Base-by-base conservation (phyloP, 2,113 vertebrate species). In the Climacteris rufus region DNA sequence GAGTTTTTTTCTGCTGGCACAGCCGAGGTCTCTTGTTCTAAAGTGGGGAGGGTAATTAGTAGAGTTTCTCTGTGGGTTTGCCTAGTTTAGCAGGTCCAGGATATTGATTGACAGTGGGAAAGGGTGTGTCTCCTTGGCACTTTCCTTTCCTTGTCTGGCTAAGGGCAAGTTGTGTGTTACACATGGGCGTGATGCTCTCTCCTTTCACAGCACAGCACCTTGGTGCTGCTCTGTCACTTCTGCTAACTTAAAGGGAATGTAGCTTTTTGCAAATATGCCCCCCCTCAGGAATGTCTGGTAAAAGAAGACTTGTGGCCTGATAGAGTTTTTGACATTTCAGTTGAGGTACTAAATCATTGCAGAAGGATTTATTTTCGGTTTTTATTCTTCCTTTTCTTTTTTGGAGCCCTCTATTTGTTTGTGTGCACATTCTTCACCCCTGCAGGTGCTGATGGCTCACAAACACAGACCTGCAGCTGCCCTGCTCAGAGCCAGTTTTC, bases 91-190 rank as follows among this genome's bases (percentile, higher is more conserved):
- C 83, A 92, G 79, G 92, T 94, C 72, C 28, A 17, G 90, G 90
- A 19, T 45, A 92, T 89, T 94, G 96, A 96, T 18, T 93, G 95
- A 93, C 93, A 95, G 78, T 3, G 90, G 81, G 59, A 56, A 85
- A 94, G 91, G 96, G 96, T 20, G 90, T 2, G 92, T 75, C 89
- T 79, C 28, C 63, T 74, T 92, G 89, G 93, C 94, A 81, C 92
- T 95, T 94, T 93, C 78, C 78, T 93, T 95, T 76, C 87, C 92
- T 83, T 80, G 87, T 82, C 95, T 96, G 94, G 93, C 94, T 86
- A 8, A 83, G 94, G 94, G 84, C 91, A 90, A 74, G 27, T 57
- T 85, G 61, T 72, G 80, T 93, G 60, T 80, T 96, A 33, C 2
- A 63, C 75, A 70, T 66, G 92, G 90, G 90, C 6, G 87, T 94